Evolutionary conservation across 2,113 vertebrate genomes (phyloP).

Genomic region (Australoheros scitulus): DNA sequence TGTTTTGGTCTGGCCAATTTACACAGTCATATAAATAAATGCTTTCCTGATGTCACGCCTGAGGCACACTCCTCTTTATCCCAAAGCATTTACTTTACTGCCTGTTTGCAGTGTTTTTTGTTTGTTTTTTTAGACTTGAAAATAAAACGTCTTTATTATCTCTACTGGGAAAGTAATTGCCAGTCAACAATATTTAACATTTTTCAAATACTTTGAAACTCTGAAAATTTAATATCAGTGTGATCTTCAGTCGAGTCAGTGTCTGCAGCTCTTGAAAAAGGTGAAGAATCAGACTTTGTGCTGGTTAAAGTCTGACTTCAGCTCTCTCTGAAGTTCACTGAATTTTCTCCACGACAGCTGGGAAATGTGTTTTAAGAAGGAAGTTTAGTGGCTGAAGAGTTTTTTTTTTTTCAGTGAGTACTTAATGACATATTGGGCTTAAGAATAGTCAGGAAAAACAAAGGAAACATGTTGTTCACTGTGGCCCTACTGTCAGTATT

Average conservation of each 20-base stretch:
- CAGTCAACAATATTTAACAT: neutral
- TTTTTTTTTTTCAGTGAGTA: fast-evolving
- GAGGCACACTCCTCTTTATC: neutral
- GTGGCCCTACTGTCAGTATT: neutral
- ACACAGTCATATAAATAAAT: neutral
- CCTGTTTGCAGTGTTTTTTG: neutral
- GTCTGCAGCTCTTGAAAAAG: neutral
- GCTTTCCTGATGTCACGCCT: slow-evolving; percentile 27
- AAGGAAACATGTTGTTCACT: neutral
- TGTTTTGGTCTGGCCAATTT: neutral
- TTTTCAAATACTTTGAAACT: neutral
- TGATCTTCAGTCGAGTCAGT: neutral
- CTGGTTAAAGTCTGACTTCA: neutral
- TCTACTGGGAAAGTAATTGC: fast-evolving
- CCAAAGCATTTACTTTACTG: neutral
- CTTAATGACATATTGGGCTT: neutral
- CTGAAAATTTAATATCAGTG: neutral
- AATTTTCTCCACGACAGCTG: neutral
- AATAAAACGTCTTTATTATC: no score
- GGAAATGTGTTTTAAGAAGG: neutral
- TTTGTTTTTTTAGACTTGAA: neutral
- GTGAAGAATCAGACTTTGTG: neutral
- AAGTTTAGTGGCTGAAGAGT: neutral
- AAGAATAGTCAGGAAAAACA: neutral
- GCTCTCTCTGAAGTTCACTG: neutral